Conservation (phyloP, 2,113 vertebrate species). For the Gorsachius goisagi region DNA sequence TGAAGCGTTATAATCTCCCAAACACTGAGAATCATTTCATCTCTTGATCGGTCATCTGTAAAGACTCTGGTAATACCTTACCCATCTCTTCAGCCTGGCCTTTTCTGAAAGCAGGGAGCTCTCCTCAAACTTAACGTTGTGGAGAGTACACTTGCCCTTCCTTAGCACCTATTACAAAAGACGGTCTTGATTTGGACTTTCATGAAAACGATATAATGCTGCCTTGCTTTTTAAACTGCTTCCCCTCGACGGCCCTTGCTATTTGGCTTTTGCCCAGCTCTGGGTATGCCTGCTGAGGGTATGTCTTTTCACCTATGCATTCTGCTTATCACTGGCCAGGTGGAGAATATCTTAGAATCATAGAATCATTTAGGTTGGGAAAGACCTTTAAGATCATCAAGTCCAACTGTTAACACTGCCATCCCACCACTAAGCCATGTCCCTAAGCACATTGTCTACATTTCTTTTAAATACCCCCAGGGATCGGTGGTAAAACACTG, state of each 20-base stretch:
- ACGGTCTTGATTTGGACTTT: not conserved
- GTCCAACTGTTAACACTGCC: too few species aligned
- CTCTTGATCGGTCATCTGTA: not conserved
- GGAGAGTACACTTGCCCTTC: not conserved
- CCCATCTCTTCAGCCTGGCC: not conserved
- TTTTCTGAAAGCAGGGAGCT: not conserved
- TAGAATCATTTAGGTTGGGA: too few species aligned
- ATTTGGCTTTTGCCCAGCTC: not conserved
- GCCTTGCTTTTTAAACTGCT: not conserved
- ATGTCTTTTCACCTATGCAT: not conserved
- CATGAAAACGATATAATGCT: not conserved
- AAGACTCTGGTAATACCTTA: not conserved
- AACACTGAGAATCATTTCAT: not conserved
- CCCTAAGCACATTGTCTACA: too few species aligned
- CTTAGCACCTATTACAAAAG: not conserved
- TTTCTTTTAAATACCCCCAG: too few species aligned
- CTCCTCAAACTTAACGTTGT: not conserved
- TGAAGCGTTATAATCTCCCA: not conserved
- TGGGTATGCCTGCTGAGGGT: not conserved
- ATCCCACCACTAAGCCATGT: too few species aligned
- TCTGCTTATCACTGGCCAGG: not conserved
- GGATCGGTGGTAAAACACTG: too few species aligned
- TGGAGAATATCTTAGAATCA: not conserved
- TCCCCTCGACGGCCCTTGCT: not conserved
- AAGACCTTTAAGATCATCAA: too few species aligned